Conservation (phyloP, 2,888 invertebrate species). For the Cryptops parisi region DNA sequence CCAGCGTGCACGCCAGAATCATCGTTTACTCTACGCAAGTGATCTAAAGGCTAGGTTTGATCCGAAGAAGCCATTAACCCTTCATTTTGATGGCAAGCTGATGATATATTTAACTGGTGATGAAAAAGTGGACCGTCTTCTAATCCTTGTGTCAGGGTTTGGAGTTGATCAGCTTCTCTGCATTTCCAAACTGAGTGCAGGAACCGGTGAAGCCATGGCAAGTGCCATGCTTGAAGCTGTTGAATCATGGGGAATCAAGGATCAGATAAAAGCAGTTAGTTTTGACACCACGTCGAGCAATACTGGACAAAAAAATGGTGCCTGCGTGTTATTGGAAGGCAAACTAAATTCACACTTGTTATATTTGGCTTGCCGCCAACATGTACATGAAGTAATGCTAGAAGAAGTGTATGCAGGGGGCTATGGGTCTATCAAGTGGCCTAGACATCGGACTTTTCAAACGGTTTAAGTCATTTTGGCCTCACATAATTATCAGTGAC, state of each 20-base stretch:
- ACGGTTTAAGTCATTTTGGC: background rate
- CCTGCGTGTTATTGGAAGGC: background rate
- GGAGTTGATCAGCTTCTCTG: background rate
- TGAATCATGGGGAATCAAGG: background rate
- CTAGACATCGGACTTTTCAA: background rate
- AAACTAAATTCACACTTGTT: background rate
- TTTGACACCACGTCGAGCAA: background rate
- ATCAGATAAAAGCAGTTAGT: background rate
- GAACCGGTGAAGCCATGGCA: background rate
- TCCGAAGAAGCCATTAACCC: background rate
- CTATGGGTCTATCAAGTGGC: background rate
- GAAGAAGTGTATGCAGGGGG: background rate
- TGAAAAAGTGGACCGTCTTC: background rate
- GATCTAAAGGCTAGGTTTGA: background rate
- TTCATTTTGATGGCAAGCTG: slow-evolving; percentile 1
- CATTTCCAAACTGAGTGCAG: background rate
- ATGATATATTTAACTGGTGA: background rate
- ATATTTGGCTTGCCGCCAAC: background rate
- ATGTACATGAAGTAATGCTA: background rate
- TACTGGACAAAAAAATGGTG: slow-evolving; percentile 2
- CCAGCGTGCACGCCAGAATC: background rate
- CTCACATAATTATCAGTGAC: background rate
- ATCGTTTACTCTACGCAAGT: background rate
- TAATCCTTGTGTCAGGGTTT: background rate
- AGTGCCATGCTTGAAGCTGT: background rate